These are phyloP conservation scores for Tor tambroides DNA, from an alignment of 2,113 vertebrate species.

Conservation along the genomic window DNA sequence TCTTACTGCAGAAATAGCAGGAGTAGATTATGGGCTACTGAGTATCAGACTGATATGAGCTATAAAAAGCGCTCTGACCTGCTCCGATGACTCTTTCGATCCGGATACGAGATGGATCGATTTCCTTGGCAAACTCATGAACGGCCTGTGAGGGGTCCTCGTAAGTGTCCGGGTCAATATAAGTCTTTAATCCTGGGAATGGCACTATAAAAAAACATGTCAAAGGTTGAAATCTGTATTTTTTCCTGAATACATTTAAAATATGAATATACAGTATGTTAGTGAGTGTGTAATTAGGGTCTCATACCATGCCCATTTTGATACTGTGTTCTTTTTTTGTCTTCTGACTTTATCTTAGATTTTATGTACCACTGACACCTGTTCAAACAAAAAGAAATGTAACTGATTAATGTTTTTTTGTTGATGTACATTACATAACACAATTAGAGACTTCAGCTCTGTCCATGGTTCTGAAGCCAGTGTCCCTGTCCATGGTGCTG, in stretches of 20 bases:
- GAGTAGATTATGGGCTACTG: background rate
- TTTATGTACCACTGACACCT: slow-evolving; percentile 98
- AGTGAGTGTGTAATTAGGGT: slow-evolving; percentile 41
- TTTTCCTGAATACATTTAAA: background rate
- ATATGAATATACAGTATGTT: background rate
- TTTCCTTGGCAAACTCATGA: slow-evolving; percentile 97
- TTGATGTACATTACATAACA: background rate
- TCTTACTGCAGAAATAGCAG: background rate
- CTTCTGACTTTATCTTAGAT: slow-evolving; percentile 97
- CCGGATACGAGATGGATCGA: slow-evolving; percentile 94
- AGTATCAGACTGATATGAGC: background rate
- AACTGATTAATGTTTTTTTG: background rate
- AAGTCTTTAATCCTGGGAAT: slow-evolving; percentile 93
- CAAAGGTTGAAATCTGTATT: background rate
- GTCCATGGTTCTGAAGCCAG: slow-evolving; percentile 3
- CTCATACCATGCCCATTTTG: slow-evolving; percentile 91
- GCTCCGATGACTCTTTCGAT: slow-evolving; percentile 98
- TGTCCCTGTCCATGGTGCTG: slow-evolving; percentile 22
- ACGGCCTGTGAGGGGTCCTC: slow-evolving; percentile 96
- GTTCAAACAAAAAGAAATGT: slow-evolving; percentile 53
- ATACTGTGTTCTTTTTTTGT: slow-evolving; percentile 90
- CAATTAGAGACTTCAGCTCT: background rate
- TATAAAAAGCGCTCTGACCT: slow-evolving; percentile 73
- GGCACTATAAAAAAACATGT: slow-evolving; percentile 77
- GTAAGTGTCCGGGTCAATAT: slow-evolving; percentile 96